Conservation (phyloP, 2,113 vertebrate genomes). For the Tetrax tetrax region DNA sequence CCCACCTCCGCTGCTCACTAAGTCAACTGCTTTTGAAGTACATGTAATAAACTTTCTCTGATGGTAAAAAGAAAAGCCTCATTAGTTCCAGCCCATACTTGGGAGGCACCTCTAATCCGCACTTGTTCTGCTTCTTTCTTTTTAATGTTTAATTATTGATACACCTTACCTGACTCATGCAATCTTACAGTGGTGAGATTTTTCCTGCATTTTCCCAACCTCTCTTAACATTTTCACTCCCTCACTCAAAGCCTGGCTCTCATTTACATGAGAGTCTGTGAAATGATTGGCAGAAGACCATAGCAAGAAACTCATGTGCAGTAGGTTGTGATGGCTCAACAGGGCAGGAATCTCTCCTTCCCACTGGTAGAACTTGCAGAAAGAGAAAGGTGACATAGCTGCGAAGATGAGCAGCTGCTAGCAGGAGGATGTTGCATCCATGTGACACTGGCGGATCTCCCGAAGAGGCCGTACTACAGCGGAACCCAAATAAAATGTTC, state of each 20-base stretch:
- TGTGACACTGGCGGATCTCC: background rate
- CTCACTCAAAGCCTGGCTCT: background rate
- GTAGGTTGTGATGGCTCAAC: background rate
- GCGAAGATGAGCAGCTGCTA: background rate
- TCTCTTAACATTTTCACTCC: background rate
- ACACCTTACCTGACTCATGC: background rate
- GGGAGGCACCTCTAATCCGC: conserved; percentile 24
- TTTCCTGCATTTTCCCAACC: background rate
- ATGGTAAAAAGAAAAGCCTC: conserved; percentile 58
- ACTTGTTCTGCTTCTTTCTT: conserved; percentile 1
- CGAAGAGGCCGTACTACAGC: background rate
- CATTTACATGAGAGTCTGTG: background rate
- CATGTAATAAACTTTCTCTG: conserved; percentile 59
- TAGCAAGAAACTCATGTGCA: background rate
- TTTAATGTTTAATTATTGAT: conserved; percentile 49
- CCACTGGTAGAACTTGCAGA: background rate
- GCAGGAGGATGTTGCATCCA: fast-evolving
- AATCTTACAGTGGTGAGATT: background rate
- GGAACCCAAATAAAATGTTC: background rate
- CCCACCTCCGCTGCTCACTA: conserved; percentile 9
- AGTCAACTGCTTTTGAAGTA: conserved; percentile 67
- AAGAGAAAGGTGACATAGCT: background rate
- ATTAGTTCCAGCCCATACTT: conserved; percentile 58
- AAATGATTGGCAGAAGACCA: background rate
- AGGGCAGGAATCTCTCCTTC: background rate